These are phyloP conservation scores for Mythimna loreyi DNA, from an alignment of 2,888 invertebrate genomes.

Conservation along the genomic window DNA sequence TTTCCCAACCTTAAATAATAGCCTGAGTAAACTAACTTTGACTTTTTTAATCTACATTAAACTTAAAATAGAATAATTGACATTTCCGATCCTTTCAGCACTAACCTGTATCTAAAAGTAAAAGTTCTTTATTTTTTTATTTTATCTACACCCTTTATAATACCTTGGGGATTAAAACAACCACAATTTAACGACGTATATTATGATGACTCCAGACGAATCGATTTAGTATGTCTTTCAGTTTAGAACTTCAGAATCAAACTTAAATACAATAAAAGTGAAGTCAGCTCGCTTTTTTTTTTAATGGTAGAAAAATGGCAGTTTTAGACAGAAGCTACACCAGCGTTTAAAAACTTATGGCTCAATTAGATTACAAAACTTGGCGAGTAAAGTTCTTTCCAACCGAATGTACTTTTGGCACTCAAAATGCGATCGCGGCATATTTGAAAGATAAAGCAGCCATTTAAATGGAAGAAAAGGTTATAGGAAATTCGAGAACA, in stretches of 20 bases:
- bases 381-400: slow-evolving; percentile 17
- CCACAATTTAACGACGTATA: no score
- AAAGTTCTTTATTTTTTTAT: no score
- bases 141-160: no score
- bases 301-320: slow-evolving; percentile 3
- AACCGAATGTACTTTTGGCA: slow-evolving; percentile 33
- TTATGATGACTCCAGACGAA: no score
- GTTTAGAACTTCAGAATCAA: background rate
- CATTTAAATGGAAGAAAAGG: background rate
- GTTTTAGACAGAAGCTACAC: slow-evolving; percentile 26
- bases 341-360: slow-evolving; percentile 31
- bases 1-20: no score
- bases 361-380: slow-evolving; percentile 47
- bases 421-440: slow-evolving; percentile 26
- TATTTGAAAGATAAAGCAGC: slow-evolving; percentile 8
- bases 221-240: no score
- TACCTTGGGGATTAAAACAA: no score
- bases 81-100: background rate
- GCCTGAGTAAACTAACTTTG: no score
- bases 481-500: background rate
- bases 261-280: slow-evolving; percentile 10
- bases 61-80: background rate
- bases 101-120: background rate
- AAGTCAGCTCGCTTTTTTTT: background rate
- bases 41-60: no score